phyloP scores from a whole-genome alignment of 23 tunicate species.

The Halocynthia aurantium region DNA sequence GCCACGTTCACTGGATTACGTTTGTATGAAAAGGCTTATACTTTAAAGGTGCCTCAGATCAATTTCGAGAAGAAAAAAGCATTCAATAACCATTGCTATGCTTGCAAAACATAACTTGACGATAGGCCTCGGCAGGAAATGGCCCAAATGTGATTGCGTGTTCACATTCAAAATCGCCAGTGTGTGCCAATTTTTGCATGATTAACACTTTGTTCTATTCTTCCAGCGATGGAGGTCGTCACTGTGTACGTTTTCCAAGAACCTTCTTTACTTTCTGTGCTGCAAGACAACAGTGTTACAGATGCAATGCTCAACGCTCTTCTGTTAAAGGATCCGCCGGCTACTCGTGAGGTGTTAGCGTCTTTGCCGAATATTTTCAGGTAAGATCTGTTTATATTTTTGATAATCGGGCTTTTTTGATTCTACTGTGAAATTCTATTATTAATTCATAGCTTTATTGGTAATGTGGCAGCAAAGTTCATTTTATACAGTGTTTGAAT shows the following conservation, averaged over 20 bases:
- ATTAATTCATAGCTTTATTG: too few relatives aligned
- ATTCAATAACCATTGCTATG: too few relatives aligned
- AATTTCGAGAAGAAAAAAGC: too few relatives aligned
- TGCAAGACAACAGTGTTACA: slow-evolving; percentile 91
- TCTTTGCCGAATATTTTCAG: slow-evolving; percentile 92
- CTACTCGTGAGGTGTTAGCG: slow-evolving; percentile 93
- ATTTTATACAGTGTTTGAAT: too few relatives aligned
- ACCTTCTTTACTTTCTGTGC: slow-evolving; percentile 75
- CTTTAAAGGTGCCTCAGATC: too few relatives aligned
- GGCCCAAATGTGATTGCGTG: not conserved
- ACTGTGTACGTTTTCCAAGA: slow-evolving; percentile 97
- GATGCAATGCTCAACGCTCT: slow-evolving; percentile 94
- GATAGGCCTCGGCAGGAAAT: too few relatives aligned
- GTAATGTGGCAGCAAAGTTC: too few relatives aligned
- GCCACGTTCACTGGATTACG: too few relatives aligned
- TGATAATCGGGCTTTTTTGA: too few relatives aligned
- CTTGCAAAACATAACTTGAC: too few relatives aligned
- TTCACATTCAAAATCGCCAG: not conserved
- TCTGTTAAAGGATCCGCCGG: slow-evolving; percentile 93
- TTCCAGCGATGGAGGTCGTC: slow-evolving; percentile 94
- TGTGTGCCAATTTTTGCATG: not conserved
- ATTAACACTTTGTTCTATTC: not conserved
- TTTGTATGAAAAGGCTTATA: too few relatives aligned
- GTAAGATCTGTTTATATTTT: slow-evolving; percentile 10
- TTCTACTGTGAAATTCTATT: too few relatives aligned